Evolutionary conservation across 2,113 vertebrate species (phyloP).

Genomic region (Jacana jacana): DNA sequence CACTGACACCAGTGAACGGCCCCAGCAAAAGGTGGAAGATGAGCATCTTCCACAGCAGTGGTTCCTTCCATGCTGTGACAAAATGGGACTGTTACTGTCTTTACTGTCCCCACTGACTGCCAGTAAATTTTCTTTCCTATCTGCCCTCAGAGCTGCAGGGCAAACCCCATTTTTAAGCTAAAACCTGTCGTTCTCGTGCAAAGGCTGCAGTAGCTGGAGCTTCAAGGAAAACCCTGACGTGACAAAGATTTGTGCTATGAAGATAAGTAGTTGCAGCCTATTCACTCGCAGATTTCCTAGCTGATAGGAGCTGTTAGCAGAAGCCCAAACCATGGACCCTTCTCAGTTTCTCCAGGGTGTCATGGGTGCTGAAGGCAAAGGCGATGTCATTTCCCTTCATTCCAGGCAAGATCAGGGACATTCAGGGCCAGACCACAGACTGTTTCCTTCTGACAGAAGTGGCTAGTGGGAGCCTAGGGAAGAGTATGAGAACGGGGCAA

Average conservation of each 20-base stretch:
- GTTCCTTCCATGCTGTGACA: neutral
- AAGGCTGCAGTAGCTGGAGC: conserved; percentile 23
- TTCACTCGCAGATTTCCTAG: neutral
- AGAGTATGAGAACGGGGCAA: neutral
- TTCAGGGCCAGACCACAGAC: neutral
- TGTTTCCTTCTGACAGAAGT: neutral
- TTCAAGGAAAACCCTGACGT: conserved; percentile 30
- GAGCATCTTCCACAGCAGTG: neutral
- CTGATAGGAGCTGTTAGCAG: conserved; percentile 32
- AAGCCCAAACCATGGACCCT: neutral
- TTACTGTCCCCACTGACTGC: neutral
- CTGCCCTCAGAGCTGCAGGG: neutral
- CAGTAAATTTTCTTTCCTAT: neutral
- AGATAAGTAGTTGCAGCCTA: conserved; percentile 40
- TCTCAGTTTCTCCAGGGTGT: neutral
- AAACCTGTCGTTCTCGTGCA: conserved; percentile 16
- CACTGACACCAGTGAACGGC: neutral
- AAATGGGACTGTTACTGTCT: rapidly evolving
- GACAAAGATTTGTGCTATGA: neutral
- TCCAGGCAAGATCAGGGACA: neutral
- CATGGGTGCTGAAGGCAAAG: neutral
- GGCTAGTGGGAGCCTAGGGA: neutral
- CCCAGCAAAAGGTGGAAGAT: neutral
- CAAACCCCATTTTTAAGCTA: neutral
- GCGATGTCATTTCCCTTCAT: neutral